These are phyloP conservation scores for Harpagifer antarcticus DNA, from an alignment of 2,797 vertebrate species.

Conservation along the genomic window DNA sequence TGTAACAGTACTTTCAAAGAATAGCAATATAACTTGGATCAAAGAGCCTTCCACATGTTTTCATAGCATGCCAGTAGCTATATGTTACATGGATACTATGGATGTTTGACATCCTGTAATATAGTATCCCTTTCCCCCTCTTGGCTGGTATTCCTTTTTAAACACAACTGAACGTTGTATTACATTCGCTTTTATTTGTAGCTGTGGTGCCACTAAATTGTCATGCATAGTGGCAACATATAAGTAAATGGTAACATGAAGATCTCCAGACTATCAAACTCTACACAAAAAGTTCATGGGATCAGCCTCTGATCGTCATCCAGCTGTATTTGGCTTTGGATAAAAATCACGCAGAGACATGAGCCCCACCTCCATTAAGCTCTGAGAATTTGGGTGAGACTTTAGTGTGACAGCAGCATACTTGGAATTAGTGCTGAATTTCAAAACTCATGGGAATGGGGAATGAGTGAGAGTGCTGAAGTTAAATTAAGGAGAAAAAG, in stretches of 20 bases:
- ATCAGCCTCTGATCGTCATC: slow-evolving; percentile 57
- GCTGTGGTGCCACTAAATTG: slow-evolving; percentile 10
- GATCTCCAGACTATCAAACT: slow-evolving; percentile 50
- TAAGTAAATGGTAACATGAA: slow-evolving; percentile 33
- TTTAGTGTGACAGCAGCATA: slow-evolving; percentile 56
- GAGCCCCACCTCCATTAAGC: slow-evolving; percentile 51
- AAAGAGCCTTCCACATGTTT: slow-evolving; percentile 32
- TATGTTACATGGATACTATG: slow-evolving; percentile 5
- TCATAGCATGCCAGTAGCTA: slow-evolving; percentile 30
- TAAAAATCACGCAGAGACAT: slow-evolving; percentile 65
- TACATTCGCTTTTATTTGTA: slow-evolving; percentile 27
- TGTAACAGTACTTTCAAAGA: slow-evolving; percentile 44
- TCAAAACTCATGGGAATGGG: slow-evolving; percentile 53
- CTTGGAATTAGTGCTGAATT: slow-evolving; percentile 55
- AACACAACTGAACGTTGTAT: slow-evolving; percentile 9
- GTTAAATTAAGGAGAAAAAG: slow-evolving; percentile 17
- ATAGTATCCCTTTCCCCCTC: slow-evolving; percentile 21
- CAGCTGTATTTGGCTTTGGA: slow-evolving; percentile 69
- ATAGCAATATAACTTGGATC: slow-evolving; percentile 34
- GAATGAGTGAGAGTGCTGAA: slow-evolving; percentile 33
- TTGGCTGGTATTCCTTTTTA: slow-evolving; percentile 16
- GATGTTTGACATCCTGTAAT: slow-evolving; percentile 10
- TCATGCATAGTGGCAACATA: slow-evolving; percentile 16
- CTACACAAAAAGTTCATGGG: slow-evolving; percentile 48
- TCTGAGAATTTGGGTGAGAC: slow-evolving; percentile 48